These are phyloP conservation scores for Sitta europaea DNA, from an alignment of 2,113 vertebrate species.

Conservation along the genomic window DNA sequence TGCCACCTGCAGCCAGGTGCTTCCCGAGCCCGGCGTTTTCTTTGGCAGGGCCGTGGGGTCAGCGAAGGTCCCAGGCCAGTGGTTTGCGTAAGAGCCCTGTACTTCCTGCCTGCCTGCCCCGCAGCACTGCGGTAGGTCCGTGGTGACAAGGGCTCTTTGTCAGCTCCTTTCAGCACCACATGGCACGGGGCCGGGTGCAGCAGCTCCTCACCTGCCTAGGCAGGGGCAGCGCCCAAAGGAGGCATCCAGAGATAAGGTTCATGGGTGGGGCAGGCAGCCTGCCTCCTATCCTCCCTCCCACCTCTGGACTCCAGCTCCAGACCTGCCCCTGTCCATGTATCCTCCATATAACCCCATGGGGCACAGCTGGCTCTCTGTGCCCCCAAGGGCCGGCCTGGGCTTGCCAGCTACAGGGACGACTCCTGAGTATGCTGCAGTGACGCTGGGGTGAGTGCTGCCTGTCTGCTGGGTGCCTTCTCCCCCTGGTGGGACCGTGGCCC, in stretches of 20 bases:
- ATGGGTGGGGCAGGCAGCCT: not conserved
- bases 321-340: not conserved
- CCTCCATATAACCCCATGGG: accelerated
- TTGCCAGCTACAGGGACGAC: accelerated
- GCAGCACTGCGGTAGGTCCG: accelerated
- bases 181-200: not conserved
- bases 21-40: not conserved
- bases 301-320: accelerated
- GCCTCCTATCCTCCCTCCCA: not conserved
- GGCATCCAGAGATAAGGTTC: not conserved
- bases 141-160: conserved; percentile 34
- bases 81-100: not conserved
- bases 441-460: not conserved
- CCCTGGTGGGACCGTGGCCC: accelerated
- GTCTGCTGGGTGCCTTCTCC: not conserved
- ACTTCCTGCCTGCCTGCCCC: not conserved
- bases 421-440: not conserved
- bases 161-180: not conserved
- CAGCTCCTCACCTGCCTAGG: not conserved
- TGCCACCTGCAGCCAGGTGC: not conserved
- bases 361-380: accelerated
- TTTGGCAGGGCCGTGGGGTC: not conserved
- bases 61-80: accelerated
- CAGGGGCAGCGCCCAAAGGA: not conserved
- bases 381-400: accelerated